These are phyloP conservation scores for Lamproptera curius DNA, from an alignment of 2,888 invertebrate genomes.

Conservation along the genomic window DNA sequence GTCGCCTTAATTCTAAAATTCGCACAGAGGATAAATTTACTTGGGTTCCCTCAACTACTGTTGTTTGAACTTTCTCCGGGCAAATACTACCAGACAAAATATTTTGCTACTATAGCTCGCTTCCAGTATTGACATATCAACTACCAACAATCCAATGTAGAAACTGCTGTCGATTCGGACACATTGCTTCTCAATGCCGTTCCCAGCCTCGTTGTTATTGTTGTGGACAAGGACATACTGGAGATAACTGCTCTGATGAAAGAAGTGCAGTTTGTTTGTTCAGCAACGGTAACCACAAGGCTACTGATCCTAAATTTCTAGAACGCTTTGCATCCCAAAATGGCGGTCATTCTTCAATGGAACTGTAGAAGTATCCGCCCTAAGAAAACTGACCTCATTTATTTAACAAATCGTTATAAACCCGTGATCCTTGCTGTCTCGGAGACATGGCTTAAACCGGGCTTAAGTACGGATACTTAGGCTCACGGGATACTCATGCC, in stretches of 20 bases:
- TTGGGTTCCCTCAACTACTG: no score
- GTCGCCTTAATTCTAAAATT: background rate
- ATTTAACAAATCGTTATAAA: background rate
- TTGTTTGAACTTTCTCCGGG: background rate
- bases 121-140: no score
- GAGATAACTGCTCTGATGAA: background rate
- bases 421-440: background rate
- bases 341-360: background rate
- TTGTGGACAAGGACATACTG: background rate
- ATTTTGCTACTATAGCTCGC: no score
- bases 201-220: background rate
- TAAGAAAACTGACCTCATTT: background rate
- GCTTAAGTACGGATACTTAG: background rate
- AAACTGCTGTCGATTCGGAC: background rate
- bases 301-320: no score
- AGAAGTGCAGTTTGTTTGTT: no score
- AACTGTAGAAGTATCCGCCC: no score
- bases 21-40: background rate
- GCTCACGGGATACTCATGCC: background rate
- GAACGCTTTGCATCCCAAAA: no score
- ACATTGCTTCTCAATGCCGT: background rate
- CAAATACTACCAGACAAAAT: background rate
- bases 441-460: background rate
- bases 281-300: no score
- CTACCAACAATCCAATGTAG: no score